Evolutionary conservation across 2,113 vertebrate genomes (phyloP).

Genomic region (Microtus montanus): DNA sequence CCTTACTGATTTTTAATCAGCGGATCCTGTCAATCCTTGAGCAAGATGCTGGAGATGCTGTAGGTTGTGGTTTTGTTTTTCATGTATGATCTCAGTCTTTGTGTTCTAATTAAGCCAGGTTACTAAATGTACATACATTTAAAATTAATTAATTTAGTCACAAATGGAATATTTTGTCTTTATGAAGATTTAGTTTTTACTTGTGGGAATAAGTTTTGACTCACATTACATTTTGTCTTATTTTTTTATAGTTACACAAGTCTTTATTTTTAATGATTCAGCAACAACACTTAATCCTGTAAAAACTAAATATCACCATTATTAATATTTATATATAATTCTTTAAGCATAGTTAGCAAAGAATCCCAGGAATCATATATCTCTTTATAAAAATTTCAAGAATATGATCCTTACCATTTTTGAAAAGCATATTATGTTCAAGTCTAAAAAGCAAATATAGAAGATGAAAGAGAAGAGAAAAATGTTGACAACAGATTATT

Average conservation of each 20-base stretch:
- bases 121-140: neutral
- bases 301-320: conserved; percentile 66
- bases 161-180: conserved; percentile 18
- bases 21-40: neutral
- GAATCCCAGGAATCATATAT: neutral
- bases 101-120: neutral
- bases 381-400: conserved; percentile 69
- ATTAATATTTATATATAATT: conserved; percentile 75
- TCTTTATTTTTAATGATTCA: conserved; percentile 22
- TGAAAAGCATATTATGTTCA: conserved; percentile 70
- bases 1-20: conserved; percentile 27
- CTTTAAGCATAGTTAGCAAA: conserved; percentile 67
- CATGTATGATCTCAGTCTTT: neutral
- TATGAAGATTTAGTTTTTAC: neutral
- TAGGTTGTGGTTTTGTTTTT: conserved; percentile 17
- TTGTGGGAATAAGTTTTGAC: conserved; percentile 5
- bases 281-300: conserved; percentile 15
- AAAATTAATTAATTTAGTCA: conserved; percentile 16
- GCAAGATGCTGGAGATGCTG: neutral
- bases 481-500: conserved; percentile 78
- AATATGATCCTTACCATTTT: conserved; percentile 65
- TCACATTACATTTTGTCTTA: conserved; percentile 1
- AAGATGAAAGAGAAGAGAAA: conserved; percentile 84
- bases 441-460: conserved; percentile 85
- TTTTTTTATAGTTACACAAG: neutral